These are phyloP conservation scores for Dolichallabes microphthalmus DNA, from an alignment of 2,113 vertebrate species.

Conservation along the genomic window DNA sequence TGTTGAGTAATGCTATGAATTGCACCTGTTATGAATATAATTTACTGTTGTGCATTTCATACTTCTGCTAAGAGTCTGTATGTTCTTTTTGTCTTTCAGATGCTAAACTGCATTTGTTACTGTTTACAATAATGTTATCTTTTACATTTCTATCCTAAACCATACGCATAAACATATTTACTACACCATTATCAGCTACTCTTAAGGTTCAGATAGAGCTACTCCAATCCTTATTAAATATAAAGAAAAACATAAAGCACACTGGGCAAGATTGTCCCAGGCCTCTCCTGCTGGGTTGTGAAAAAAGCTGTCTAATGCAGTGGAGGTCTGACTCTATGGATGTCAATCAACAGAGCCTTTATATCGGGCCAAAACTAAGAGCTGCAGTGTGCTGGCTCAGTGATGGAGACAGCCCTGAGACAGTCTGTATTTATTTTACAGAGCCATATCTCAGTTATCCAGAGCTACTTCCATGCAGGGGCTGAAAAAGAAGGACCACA, in stretches of 20 bases:
- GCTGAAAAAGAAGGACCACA: slow-evolving; percentile 13
- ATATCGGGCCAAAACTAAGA: slow-evolving; percentile 43
- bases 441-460: slow-evolving; percentile 19
- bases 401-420: slow-evolving; percentile 7
- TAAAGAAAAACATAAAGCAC: slow-evolving; percentile 13
- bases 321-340: slow-evolving; percentile 7
- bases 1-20: too few species aligned
- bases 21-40: too few species aligned
- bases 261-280: slow-evolving; percentile 4
- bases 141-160: background rate
- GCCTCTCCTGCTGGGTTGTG: slow-evolving; percentile 1
- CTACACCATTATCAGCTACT: background rate
- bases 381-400: slow-evolving; percentile 19
- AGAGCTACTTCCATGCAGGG: background rate
- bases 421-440: slow-evolving; percentile 32
- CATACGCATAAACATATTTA: background rate
- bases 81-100: background rate
- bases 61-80: too few species aligned
- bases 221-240: slow-evolving; percentile 7
- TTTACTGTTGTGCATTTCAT: too few species aligned
- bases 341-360: slow-evolving; percentile 17
- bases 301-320: slow-evolving; percentile 13
- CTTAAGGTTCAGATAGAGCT: background rate
- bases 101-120: background rate
- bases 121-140: background rate